These are phyloP conservation scores for Phylloscopus trochilus DNA, from an alignment of 2,113 vertebrate species.

Conservation along the genomic window DNA sequence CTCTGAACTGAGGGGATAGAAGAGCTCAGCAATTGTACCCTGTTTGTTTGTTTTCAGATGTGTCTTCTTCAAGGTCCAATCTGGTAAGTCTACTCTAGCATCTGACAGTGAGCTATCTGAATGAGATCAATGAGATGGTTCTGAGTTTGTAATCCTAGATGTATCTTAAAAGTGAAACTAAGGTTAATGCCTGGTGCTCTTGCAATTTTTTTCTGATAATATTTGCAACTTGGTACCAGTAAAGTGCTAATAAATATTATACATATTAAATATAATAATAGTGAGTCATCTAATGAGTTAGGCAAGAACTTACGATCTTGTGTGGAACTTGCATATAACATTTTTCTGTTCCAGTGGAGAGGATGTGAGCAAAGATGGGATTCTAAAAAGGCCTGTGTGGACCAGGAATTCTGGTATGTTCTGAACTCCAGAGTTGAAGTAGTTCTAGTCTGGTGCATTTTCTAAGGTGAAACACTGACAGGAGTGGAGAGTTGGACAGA, in stretches of 20 bases:
- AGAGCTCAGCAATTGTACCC: not conserved
- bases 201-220: not conserved
- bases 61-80: not conserved
- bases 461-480: not conserved
- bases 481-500: not conserved
- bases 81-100: not conserved
- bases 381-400: not conserved
- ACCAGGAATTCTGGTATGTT: not conserved
- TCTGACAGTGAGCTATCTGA: not conserved
- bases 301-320: not conserved
- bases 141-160: not conserved
- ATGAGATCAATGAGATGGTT: not conserved
- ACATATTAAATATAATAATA: too few species aligned
- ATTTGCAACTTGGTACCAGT: not conserved
- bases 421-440: not conserved
- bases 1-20: not conserved
- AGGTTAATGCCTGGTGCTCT: not conserved
- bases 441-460: not conserved
- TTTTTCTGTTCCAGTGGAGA: not conserved
- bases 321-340: accelerated
- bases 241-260: not conserved
- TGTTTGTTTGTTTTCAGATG: not conserved
- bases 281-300: not conserved
- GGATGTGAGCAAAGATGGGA: not conserved
- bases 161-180: not conserved